Base-by-base conservation (phyloP, 2,888 invertebrate genomes). In the Cheilosia variabilis region DNA sequence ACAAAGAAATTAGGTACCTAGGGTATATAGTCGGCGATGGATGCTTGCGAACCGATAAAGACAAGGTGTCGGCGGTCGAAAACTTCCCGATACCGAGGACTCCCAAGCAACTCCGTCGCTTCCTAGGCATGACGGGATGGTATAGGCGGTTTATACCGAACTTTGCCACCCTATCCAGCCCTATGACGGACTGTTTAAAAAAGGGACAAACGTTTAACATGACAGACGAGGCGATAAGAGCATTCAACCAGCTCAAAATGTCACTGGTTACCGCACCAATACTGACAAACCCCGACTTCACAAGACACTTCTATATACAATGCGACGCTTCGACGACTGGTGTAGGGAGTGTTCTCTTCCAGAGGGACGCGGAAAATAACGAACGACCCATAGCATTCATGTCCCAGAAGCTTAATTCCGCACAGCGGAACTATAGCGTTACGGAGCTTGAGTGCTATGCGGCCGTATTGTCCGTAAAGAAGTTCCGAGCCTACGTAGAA, bases 211-310 rank as follows among this genome's bases (percentile, higher is more conserved):
- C 17, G 6, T 57, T 34, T 2, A 19, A 4, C 41, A 31, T 57
- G 34, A 57, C 57, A 17, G 17, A 57, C 37, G 37, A 37, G n/a
- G 57, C 57, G 10, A 37, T 57, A 3, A n/a, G 9, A 27, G 55
- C 13, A 13, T 55, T 55, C 27, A 13, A 55, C 5, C 15, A 27
- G 15, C 27, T 55, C n/a, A 55, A 55, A n/a, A 31, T 15, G 55
- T 15, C 45, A 4, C 15, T 45, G 15, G 45, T 45, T 6, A 31
- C 31, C 2, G 31, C 31, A 7, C 10, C 50, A 22, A 50, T 45
- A 17, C 17, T 43, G 1, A 43, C 15, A 2, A 43, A 43, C 17
- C 45, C 45, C 9, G 22, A 50, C 22, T 50, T 50, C 13, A 22
- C 50, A 4, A 50, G 13, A 50, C 10, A 19, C 9, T 34, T 58